Conservation (phyloP, 2,888 invertebrate genomes). For the Cheilosia urbana region DNA sequence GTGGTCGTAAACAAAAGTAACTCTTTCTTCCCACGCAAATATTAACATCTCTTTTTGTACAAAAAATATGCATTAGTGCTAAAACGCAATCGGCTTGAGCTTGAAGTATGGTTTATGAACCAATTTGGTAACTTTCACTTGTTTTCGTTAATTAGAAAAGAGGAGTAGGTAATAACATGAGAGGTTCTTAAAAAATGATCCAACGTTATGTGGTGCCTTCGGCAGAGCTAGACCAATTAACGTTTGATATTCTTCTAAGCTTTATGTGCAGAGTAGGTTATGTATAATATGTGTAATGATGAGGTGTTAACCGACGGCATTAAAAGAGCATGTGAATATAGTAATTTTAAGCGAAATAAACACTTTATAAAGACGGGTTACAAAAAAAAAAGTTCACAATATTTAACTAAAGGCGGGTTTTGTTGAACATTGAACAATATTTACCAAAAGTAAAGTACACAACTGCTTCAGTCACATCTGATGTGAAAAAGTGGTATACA, state of each 20-base stretch:
- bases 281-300: no score
- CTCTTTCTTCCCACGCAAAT: conserved; percentile 5
- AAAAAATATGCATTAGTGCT: neutral
- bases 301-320: no score
- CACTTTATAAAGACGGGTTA: no score
- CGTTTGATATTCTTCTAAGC: neutral
- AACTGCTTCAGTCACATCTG: no score
- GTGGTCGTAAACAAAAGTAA: conserved; percentile 10
- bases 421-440: no score
- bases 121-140: neutral
- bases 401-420: no score
- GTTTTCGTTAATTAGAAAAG: conserved; percentile 20
- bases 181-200: neutral
- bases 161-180: neutral
- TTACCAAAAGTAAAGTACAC: no score
- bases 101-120: conserved; percentile 1
- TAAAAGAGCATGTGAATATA: no score
- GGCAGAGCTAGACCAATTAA: conserved; percentile 6
- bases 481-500: no score
- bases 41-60: conserved; percentile 4
- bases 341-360: no score
- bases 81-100: neutral
- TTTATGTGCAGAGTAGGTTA: neutral
- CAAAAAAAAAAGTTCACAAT: no score
- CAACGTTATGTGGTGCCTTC: neutral